Conservation (phyloP, 2,888 invertebrate species). For the Acrobasis repandana region DNA sequence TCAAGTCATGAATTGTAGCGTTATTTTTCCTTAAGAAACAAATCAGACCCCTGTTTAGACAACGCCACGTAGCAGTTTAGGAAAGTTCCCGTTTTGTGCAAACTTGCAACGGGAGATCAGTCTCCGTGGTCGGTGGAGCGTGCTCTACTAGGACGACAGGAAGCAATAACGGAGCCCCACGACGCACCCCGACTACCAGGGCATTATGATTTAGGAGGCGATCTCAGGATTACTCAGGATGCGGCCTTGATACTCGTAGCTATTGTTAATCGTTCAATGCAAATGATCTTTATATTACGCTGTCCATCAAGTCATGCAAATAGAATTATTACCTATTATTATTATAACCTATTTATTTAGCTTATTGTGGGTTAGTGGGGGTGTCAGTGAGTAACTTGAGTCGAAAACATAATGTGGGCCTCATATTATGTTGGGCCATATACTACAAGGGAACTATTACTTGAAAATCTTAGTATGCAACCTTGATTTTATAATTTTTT, state of each 20-base stretch:
- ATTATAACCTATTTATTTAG: too few relatives aligned
- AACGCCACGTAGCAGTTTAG: conserved; percentile 5
- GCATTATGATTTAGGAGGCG: conserved; percentile 73
- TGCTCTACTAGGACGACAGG: conserved; percentile 68
- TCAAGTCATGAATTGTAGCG: too few relatives aligned
- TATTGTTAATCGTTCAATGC: conserved; percentile 28
- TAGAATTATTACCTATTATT: too few relatives aligned
- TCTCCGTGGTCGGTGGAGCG: conserved; percentile 49
- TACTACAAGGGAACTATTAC: too few relatives aligned
- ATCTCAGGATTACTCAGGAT: conserved; percentile 45
- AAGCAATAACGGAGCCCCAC: conserved; percentile 77
- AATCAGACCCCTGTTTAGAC: background rate
- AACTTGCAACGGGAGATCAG: conserved; percentile 25
- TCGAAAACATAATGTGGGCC: too few relatives aligned
- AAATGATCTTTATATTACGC: background rate
- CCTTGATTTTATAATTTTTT: too few relatives aligned
- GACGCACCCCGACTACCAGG: conserved; percentile 54
- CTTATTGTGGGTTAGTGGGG: too few relatives aligned
- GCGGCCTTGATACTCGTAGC: conserved; percentile 38
- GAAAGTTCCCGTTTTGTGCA: conserved; percentile 21
- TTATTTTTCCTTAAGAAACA: too few relatives aligned
- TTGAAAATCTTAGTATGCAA: too few relatives aligned
- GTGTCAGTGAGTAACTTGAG: too few relatives aligned
- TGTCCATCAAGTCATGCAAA: too few relatives aligned
- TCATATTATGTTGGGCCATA: too few relatives aligned